phyloP scores from a whole-genome alignment of 2,113 vertebrate species.

The Scolopax mira region DNA sequence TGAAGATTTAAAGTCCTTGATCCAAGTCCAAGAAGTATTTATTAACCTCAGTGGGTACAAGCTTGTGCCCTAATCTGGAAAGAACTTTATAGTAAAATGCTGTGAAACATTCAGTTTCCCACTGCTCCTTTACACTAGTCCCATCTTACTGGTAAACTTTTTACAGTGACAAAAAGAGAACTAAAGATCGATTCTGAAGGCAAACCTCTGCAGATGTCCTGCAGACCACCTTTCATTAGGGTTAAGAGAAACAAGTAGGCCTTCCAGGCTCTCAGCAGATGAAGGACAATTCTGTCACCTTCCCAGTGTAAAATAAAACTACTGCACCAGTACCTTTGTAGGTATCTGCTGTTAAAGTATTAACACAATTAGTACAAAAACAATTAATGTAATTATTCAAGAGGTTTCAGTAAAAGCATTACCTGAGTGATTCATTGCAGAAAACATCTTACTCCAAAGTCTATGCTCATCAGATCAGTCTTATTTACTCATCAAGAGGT shows the following conservation, averaged over 20 bases:
- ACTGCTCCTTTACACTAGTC: not conserved
- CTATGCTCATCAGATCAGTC: not conserved
- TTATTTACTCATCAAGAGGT: not conserved
- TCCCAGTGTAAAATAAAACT: not conserved
- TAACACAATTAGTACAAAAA: not conserved
- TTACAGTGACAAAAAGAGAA: not conserved
- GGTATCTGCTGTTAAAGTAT: not conserved
- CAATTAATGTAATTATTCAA: not conserved
- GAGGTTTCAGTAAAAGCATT: not conserved
- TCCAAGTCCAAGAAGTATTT: not conserved
- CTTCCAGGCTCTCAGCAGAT: not conserved
- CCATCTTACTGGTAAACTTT: not conserved
- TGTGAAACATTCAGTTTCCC: not conserved
- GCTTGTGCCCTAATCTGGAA: not conserved
- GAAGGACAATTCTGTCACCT: not conserved
- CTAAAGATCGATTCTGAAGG: not conserved
- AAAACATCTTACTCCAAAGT: not conserved
- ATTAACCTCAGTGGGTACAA: not conserved
- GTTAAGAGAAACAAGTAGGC: not conserved
- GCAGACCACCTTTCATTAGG: not conserved
- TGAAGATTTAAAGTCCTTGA: constrained; percentile 10
- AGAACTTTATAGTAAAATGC: not conserved
- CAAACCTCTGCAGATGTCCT: not conserved
- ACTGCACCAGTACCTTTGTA: not conserved
- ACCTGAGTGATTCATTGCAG: not conserved